Conservation (phyloP, 1,140 invertebrate genomes). For the Drosophila pruinosa region DNA sequence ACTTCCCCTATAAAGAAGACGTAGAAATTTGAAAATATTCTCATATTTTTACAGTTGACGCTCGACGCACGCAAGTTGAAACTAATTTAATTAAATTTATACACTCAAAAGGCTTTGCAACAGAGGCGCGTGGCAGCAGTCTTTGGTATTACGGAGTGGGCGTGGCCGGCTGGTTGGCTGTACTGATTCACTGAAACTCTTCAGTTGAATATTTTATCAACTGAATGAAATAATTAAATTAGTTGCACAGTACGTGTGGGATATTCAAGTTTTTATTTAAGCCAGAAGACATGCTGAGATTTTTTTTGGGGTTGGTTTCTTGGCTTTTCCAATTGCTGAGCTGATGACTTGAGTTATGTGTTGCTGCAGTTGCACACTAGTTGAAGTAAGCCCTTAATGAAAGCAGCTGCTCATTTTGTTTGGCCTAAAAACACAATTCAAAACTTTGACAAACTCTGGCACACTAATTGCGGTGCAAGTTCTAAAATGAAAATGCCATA, state of each 20-base stretch:
- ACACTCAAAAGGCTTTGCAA: slow-evolving; percentile 42
- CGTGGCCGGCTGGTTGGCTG: neutral
- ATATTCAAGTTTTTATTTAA: slow-evolving; percentile 9
- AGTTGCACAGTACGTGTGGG: slow-evolving; percentile 23
- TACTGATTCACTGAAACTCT: slow-evolving; percentile 20
- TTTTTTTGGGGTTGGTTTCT: neutral
- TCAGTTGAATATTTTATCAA: slow-evolving; percentile 11
- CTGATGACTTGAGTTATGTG: neutral
- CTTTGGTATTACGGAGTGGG: neutral
- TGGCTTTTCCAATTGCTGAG: neutral
- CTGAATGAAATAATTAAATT: slow-evolving; percentile 41
- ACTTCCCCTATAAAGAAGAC: slow-evolving; percentile 1
- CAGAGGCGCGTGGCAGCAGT: slow-evolving; percentile 23
- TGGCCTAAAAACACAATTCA: slow-evolving; percentile 72
- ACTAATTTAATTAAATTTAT: slow-evolving; percentile 58
- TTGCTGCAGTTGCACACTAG: neutral
- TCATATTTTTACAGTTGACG: neutral
- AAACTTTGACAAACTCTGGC: slow-evolving; percentile 44
- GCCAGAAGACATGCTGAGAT: neutral
- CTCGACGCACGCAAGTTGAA: slow-evolving; percentile 28
- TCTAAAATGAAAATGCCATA: slow-evolving; percentile 50
- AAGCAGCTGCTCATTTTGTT: slow-evolving; percentile 22
- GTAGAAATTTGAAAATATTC: slow-evolving; percentile 28
- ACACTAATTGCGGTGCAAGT: slow-evolving; percentile 68
- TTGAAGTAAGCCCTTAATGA: neutral